Base-by-base conservation (phyloP, 2,888 invertebrate species). In the Nephrotoma guestfalica region DNA sequence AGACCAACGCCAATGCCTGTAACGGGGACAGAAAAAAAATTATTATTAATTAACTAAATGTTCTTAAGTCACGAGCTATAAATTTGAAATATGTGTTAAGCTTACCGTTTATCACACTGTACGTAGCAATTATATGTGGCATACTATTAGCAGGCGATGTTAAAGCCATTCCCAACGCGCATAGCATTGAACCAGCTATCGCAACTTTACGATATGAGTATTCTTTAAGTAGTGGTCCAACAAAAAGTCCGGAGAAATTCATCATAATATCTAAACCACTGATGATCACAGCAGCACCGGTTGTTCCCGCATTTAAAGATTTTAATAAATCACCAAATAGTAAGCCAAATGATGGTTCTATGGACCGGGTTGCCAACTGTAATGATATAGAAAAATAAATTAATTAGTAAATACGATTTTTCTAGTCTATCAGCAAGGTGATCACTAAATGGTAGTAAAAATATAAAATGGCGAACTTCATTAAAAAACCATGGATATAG, bases 341-440 rank as follows among this genome's bases (percentile, higher is more conserved):
- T 86, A 96, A 92, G 85, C 96, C 96, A 89, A 96, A 96, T 0
- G 96, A 96, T 86, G 96, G 96, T 90, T 96, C 96, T 89, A 96
- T 93, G 41, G 96, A 95, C 89, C 96, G 93, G 86, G 96, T 95
- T 88, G 96, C 95, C 90, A 96, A 93, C 96, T 96, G 92, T 45
- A 93, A 93, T 30, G 18, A 71, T 71, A 30, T 30, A 30, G 30
- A 30, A 30, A 30, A 87, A 83, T 87, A 85, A 87, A 86, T 87
- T 45, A 30, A 30, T 30, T 30, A 30, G 30, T 30, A 30, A 30
- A 30, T 30, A 30, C 30, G n/a, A n/a, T n/a, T n/a, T n/a, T n/a
- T n/a, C 45, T 45, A 45, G 45, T 45, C 2, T 45, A 45, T 3
- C 45, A 45, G 11, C n/a, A n/a, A n/a, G n/a, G n/a, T n/a, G n/a